Base-by-base conservation (phyloP, 2,113 vertebrate genomes). In the Cygnus buccinator region DNA sequence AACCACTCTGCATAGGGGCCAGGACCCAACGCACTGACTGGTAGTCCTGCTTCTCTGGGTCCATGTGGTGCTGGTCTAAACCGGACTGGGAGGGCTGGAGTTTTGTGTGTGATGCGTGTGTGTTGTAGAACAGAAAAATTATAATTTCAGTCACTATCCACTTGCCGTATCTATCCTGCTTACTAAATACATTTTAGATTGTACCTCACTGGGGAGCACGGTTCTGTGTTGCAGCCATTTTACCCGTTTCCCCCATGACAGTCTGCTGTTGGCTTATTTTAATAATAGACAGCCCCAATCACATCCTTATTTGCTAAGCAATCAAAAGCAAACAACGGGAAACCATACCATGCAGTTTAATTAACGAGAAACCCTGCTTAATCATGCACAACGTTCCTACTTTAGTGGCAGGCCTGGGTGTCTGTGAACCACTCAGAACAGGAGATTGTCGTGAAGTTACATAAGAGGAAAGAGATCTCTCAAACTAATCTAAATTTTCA, bases 1-100 rank as follows among this genome's bases (percentile, higher is more conserved):
- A 59, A 58, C 23, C 2, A 1, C 44, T 4, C 3, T 0, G 4
- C 0, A 1, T 43, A 35, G 18, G 37, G 62, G 13, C 17, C 57
- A 43, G 63, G 58, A 75, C 28, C 28, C 67, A 63, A 71, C 15
- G 33, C 1, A 0, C 0, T 33, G 54, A 15, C 29, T 77, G 22
- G 6, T 0, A 46, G 35, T 3, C 67, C 72, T 31, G n/a, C 63
- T 65, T 55, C 19, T 19, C 18, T 31, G 22, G 15, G 4, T 61
- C 59, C 22, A 65, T 25, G 23, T 52, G 50, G 7, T 14, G 50
- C 50, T 25, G 22, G 50, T 25, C 50, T 52, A 52, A 52, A 52
- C 50, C 7, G 7, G 23, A 25, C 50, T 52, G 23, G 23, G 23
- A 52, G 23, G 13, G 50, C 50, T 52, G 50, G 50, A 52, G 23